A percentile compares a stretch with the other conserved stretches of the same genome.
These are phyloP conservation scores for Lytechinus variegatus DNA, from an alignment of 35 echinoderm and acorn worm genomes.

Conservation along the genomic window DNA sequence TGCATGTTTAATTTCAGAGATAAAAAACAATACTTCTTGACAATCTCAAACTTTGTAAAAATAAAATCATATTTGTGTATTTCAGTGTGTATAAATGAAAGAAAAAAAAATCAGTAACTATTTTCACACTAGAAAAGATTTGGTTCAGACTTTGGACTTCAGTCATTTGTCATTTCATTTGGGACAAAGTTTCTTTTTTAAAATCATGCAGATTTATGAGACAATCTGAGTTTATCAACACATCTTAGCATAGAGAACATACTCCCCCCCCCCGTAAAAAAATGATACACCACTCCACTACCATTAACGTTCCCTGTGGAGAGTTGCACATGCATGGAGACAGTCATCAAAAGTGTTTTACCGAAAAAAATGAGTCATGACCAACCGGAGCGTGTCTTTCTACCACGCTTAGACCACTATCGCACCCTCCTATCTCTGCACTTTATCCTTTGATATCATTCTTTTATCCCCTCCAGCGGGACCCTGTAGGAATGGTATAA, in stretches of 20 bases:
- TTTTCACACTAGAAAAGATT: neutral
- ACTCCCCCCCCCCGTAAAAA: neutral
- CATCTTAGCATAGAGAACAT: neutral
- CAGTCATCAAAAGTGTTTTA: neutral
- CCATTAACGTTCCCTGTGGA: neutral
- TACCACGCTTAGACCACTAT: neutral
- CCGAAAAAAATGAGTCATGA: neutral
- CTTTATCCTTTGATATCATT: neutral
- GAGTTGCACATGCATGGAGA: neutral
- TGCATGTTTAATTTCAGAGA: neutral
- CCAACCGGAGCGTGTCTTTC: neutral
- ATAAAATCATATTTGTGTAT: neutral
- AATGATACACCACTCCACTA: neutral
- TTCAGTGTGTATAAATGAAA: neutral
- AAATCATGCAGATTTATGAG: neutral
- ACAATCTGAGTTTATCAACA: neutral
- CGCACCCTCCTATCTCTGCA: neutral
- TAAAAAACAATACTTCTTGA: neutral
- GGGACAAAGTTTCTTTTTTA: neutral
- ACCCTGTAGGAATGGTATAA: neutral
- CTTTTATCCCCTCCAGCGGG: neutral
- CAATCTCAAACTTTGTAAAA: neutral
- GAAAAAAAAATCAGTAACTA: neutral
- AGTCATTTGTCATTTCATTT: neutral
- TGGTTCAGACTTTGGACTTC: neutral